Conservation (phyloP, 2,113 vertebrate genomes). For the Pelvicachromis taeniatus region DNA sequence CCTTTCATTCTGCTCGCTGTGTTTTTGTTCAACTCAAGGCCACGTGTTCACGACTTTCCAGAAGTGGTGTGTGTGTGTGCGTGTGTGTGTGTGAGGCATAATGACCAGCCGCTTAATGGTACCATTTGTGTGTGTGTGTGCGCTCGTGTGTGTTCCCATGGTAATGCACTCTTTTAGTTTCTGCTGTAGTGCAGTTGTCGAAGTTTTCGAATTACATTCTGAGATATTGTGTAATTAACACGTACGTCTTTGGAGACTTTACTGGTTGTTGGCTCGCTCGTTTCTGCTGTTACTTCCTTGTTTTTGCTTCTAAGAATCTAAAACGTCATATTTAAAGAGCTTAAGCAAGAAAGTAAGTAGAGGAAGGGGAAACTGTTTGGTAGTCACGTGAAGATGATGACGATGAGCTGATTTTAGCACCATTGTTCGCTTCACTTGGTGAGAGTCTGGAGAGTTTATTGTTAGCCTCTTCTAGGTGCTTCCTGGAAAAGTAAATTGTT, state of each 20-base stretch:
- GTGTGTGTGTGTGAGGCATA: fast-evolving
- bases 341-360: not conserved
- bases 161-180: not conserved
- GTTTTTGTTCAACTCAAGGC: not conserved
- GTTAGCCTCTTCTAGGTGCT: not conserved
- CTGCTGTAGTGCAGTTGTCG: not conserved
- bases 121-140: not conserved
- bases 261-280: not conserved
- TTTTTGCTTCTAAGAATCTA: not conserved
- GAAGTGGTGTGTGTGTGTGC: not conserved
- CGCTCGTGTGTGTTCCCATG: not conserved
- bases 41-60: not conserved
- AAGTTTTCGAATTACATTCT: not conserved
- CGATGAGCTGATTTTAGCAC: not conserved
- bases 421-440: not conserved
- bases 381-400: not conserved
- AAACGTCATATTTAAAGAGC: not conserved
- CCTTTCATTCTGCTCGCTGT: not conserved
- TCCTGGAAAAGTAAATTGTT: not conserved
- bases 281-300: not conserved
- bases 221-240: not conserved
- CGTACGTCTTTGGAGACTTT: not conserved
- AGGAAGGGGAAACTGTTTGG: not conserved
- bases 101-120: not conserved
- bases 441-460: not conserved